phyloP scores from a whole-genome alignment of 2,797 vertebrate genomes.

The Sparidentex hasta region DNA sequence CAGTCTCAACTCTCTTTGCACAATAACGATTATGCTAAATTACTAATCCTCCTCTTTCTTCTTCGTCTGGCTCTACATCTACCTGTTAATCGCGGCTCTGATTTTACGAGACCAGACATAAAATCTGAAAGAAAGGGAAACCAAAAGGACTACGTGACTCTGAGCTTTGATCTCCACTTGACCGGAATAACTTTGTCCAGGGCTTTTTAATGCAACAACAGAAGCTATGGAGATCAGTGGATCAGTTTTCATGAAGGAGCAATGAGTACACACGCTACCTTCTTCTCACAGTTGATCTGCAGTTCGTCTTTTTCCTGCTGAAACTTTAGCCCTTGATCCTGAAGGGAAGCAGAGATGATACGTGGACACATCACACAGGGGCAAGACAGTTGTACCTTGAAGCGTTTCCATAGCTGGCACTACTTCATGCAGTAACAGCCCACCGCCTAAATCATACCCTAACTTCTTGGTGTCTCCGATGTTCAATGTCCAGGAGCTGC shows the following conservation, averaged over 20 bases:
- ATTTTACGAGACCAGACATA: conserved; percentile 59
- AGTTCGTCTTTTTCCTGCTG: conserved; percentile 88
- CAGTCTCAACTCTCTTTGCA: conserved; percentile 7
- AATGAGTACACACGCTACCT: conserved; percentile 81
- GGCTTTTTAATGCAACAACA: conserved; percentile 36
- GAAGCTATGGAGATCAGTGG: conserved; percentile 36
- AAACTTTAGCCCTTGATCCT: conserved; percentile 91
- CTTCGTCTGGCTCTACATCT: conserved; percentile 19
- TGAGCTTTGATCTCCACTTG: conserved; percentile 65
- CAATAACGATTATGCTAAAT: conserved; percentile 19
- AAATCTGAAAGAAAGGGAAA: conserved; percentile 54
- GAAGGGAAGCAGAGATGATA: conserved; percentile 42
- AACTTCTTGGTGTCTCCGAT: conserved; percentile 86
- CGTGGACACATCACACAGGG: not conserved
- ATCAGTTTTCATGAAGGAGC: conserved; percentile 20
- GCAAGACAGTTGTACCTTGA: not conserved
- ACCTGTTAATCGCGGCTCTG: conserved; percentile 51
- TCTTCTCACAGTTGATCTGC: conserved; percentile 87
- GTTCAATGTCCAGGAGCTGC: conserved; percentile 89
- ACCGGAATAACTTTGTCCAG: conserved; percentile 50
- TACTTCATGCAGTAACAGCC: not conserved
- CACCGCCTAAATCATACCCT: conserved; percentile 79
- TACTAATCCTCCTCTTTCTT: conserved; percentile 45
- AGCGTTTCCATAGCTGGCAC: not conserved
- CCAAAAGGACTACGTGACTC: conserved; percentile 49